Conservation (phyloP, 2,888 invertebrate genomes). For the Beris chalybata region DNA sequence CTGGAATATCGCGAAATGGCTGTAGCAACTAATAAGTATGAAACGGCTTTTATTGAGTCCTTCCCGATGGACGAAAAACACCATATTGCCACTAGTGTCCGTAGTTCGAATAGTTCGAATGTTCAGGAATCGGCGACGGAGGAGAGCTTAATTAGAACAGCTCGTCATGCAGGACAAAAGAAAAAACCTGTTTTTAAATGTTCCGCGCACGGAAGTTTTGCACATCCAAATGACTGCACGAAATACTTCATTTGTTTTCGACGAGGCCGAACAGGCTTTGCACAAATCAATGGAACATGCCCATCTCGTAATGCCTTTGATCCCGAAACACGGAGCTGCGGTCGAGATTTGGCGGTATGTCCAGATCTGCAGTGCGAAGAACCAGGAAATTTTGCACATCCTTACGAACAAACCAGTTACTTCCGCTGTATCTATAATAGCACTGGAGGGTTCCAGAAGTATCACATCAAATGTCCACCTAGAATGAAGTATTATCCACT, state of each 20-base stretch:
- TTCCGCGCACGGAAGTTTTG: neutral
- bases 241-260: constrained; percentile 18
- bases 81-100: too few species aligned
- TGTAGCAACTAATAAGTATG: constrained; percentile 18
- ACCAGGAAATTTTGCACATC: constrained; percentile 17
- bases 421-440: constrained; percentile 17
- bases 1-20: constrained; percentile 8
- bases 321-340: neutral
- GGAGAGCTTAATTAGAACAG: too few species aligned
- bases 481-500: neutral
- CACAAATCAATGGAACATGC: constrained; percentile 3
- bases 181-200: neutral
- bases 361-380: neutral
- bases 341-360: constrained; percentile 17
- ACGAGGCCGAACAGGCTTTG: neutral
- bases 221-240: constrained; percentile 1
- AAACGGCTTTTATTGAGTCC: constrained; percentile 19
- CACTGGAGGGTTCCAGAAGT: constrained; percentile 10
- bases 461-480: constrained; percentile 15
- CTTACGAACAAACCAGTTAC: constrained; percentile 8
- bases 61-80: constrained; percentile 9
- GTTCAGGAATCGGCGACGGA: too few species aligned
- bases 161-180: too few species aligned
- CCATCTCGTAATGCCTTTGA: constrained; percentile 8
- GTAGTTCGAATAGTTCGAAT: too few species aligned